These are phyloP conservation scores for Prionailurus bengalensis DNA, from an alignment of 2,113 vertebrate genomes.

Conservation along the genomic window DNA sequence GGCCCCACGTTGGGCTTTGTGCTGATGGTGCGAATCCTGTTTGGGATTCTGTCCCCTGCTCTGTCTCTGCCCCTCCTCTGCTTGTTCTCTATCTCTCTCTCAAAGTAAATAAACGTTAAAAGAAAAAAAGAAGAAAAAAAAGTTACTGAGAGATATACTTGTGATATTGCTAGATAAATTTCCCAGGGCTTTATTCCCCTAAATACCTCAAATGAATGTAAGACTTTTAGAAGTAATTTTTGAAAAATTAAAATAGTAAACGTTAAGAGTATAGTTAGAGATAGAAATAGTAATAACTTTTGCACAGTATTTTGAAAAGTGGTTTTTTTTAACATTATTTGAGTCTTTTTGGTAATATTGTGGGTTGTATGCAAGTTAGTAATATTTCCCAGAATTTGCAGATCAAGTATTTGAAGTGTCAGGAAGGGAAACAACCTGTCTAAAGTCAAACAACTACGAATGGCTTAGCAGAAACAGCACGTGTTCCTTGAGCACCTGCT, in stretches of 20 bases:
- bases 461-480: neutral
- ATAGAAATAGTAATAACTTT: neutral
- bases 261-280: neutral
- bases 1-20: no score
- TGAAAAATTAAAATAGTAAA: neutral
- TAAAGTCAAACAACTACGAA: neutral
- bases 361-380: neutral
- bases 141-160: neutral
- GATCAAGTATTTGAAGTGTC: neutral
- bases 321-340: neutral
- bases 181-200: neutral
- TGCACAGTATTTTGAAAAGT: neutral
- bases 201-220: neutral
- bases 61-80: no score
- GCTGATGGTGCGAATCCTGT: no score
- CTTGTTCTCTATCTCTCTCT: no score
- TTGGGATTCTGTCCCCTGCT: no score
- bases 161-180: neutral
- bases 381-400: neutral
- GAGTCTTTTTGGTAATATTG: neutral
- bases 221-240: neutral
- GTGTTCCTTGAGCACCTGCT: neutral
- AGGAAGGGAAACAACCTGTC: neutral
- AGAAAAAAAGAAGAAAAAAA: neutral
- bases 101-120: no score